phyloP scores from a whole-genome alignment of 1,140 invertebrate genomes.

The Helicoverpa armigera region DNA sequence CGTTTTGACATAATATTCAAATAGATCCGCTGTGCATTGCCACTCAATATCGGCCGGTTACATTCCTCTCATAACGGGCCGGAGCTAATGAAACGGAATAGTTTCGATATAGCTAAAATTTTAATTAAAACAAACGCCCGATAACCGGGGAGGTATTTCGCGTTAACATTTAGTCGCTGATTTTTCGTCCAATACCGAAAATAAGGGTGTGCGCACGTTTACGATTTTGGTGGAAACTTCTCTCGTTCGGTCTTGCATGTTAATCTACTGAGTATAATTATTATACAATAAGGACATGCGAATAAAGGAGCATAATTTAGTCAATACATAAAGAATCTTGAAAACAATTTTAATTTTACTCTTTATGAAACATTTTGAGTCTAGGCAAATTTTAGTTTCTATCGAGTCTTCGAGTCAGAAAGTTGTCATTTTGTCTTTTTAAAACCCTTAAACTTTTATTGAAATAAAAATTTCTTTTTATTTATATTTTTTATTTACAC shows the following conservation, averaged over 20 bases:
- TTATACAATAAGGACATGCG: too few relatives aligned
- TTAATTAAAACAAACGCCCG: slow-evolving; percentile 37
- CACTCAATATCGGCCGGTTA: neutral
- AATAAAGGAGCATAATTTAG: too few relatives aligned
- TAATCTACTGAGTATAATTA: too few relatives aligned
- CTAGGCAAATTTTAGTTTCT: too few relatives aligned
- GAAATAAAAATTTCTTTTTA: too few relatives aligned
- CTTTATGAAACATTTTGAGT: too few relatives aligned
- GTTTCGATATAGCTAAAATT: slow-evolving; percentile 37
- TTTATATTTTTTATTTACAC: too few relatives aligned
- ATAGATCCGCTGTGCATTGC: neutral
- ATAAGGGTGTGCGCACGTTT: neutral
- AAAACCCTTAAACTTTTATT: too few relatives aligned
- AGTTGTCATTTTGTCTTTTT: too few relatives aligned
- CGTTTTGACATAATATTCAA: neutral
- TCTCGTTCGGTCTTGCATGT: neutral
- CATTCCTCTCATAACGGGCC: slow-evolving; percentile 15
- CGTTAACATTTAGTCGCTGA: slow-evolving; percentile 26
- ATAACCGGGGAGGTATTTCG: slow-evolving; percentile 25
- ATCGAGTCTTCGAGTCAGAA: too few relatives aligned
- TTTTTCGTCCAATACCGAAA: slow-evolving; percentile 4
- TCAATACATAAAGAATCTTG: too few relatives aligned
- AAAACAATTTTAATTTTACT: too few relatives aligned
- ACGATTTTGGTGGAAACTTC: neutral
- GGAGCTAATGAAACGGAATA: slow-evolving; percentile 27